These are phyloP conservation scores for Pygoscelis antarcticus DNA, from an alignment of 2,113 vertebrate genomes.

Conservation along the genomic window DNA sequence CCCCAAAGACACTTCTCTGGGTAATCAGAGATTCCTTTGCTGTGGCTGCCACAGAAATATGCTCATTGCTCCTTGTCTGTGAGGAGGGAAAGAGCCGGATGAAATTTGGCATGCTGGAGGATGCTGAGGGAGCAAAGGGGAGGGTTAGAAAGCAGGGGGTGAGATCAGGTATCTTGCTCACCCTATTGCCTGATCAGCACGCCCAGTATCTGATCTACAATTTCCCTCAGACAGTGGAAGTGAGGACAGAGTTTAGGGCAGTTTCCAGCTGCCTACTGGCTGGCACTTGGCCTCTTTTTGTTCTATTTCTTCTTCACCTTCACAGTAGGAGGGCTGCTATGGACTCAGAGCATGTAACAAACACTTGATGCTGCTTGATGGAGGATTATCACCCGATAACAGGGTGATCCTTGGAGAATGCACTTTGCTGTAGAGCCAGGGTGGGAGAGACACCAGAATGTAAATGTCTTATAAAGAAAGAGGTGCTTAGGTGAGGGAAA, in stretches of 20 bases:
- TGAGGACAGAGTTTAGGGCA: neutral
- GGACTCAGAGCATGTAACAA: neutral
- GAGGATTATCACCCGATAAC: constrained; percentile 26
- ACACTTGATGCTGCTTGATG: neutral
- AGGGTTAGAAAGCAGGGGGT: neutral
- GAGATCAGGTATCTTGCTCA: neutral
- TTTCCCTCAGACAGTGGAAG: neutral
- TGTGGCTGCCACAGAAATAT: neutral
- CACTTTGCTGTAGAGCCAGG: neutral
- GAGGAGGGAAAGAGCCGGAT: neutral
- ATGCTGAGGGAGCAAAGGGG: neutral
- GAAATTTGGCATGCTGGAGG: neutral
- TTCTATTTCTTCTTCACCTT: neutral
- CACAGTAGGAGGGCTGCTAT: neutral
- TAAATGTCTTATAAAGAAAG: neutral
- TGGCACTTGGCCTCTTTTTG: neutral
- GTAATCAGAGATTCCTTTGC: neutral
- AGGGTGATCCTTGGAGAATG: neutral
- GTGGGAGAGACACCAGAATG: neutral
- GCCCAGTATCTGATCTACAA: neutral
- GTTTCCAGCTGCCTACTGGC: neutral
- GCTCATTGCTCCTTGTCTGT: neutral
- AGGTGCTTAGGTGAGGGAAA: neutral
- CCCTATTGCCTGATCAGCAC: neutral
- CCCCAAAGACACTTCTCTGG: neutral